A percentile compares a stretch with the other conserved stretches of the same genome.
Evolutionary conservation across 2,113 vertebrate species (phyloP).

Genomic region (Oenanthe oenanthe): DNA sequence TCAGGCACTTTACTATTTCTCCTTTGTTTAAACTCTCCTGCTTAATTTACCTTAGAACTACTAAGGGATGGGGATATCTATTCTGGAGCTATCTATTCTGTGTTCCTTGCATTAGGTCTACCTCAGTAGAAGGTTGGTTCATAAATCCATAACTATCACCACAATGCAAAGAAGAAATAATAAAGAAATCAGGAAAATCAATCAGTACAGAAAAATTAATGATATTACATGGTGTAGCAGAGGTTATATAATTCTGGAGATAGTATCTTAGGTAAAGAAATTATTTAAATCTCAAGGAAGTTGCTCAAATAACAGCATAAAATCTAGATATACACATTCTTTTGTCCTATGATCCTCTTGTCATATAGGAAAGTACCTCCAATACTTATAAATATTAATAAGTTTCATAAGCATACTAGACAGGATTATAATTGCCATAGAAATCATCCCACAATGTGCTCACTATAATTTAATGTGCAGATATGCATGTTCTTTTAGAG

Average conservation of each 20-base stretch:
- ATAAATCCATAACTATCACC: not conserved
- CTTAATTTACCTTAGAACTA: not conserved
- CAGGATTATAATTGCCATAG: not conserved
- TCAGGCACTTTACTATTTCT: not conserved
- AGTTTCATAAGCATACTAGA: not conserved
- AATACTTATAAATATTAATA: not conserved
- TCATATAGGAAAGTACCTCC: not conserved
- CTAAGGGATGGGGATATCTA: not conserved
- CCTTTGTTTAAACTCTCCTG: not conserved
- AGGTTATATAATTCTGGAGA: not conserved
- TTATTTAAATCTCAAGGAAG: not conserved
- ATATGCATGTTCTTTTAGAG: not conserved
- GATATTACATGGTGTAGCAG: not conserved
- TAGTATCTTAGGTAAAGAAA: not conserved
- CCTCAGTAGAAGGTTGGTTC: not conserved
- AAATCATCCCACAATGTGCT: not conserved
- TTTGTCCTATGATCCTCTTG: not conserved
- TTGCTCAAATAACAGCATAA: not conserved
- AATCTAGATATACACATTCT: not conserved
- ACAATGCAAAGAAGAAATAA: not conserved
- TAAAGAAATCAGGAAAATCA: not conserved
- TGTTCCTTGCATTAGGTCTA: not conserved
- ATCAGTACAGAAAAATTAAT: not conserved
- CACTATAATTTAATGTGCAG: not conserved
- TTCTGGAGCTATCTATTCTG: not conserved